Conservation (phyloP, 2,113 vertebrate species). For the Prochilodus magdalenae region DNA sequence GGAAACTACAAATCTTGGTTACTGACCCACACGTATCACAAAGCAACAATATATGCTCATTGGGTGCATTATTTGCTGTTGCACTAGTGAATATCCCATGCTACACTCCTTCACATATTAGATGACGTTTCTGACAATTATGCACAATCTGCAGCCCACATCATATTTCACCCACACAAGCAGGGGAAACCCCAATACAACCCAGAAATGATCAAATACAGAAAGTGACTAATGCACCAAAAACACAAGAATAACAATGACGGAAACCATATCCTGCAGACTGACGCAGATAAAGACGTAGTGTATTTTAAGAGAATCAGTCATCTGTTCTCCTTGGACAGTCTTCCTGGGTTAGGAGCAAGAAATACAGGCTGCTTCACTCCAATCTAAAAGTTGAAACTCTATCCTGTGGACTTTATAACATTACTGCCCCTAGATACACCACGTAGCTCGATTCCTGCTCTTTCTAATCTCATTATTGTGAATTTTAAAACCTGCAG, state of each 20-base stretch:
- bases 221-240: conserved; percentile 9
- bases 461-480: background rate
- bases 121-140: no score
- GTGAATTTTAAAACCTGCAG: background rate
- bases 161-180: conserved; percentile 3
- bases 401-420: background rate
- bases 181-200: conserved; percentile 37
- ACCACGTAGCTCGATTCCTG: background rate
- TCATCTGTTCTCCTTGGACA: background rate
- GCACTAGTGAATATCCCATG: no score
- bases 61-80: no score
- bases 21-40: background rate
- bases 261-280: background rate
- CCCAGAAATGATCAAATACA: conserved; percentile 27
- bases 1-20: background rate
- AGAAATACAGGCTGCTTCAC: background rate
- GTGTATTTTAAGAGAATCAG: background rate
- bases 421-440: background rate
- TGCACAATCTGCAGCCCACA: background rate
- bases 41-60: no score
- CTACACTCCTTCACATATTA: no score
- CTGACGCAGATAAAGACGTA: background rate
- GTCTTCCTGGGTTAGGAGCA: background rate
- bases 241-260: background rate
- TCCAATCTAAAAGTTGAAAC: background rate